Percentiles rank a stretch among this genome's conserved stretches.
These are phyloP conservation scores for Bostrychus sinensis DNA, from an alignment of 2,113 vertebrate species.

Conservation along the genomic window DNA sequence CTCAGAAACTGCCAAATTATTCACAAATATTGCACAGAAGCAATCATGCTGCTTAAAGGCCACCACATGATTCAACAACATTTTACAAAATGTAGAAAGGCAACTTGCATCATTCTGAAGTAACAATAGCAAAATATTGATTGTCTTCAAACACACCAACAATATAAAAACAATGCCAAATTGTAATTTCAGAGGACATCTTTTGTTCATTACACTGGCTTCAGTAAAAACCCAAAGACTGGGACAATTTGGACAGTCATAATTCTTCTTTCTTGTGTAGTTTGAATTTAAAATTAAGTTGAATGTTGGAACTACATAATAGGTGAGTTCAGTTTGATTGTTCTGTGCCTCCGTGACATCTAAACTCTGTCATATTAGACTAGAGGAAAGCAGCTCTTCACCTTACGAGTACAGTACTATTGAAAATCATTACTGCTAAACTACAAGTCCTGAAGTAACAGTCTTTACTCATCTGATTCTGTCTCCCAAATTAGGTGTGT, in stretches of 20 bases:
- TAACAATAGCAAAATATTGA: constrained; percentile 11
- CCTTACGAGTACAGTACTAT: not conserved
- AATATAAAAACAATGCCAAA: not conserved
- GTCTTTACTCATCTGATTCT: not conserved
- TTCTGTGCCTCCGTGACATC: not conserved
- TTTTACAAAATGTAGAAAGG: constrained; percentile 14
- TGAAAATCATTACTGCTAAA: not conserved
- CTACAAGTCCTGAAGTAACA: not conserved
- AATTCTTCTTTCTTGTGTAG: not conserved
- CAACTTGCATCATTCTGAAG: constrained; percentile 8
- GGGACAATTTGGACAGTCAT: too few species aligned
- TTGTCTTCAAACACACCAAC: constrained; percentile 15
- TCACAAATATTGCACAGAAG: constrained; percentile 36
- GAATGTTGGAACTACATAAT: not conserved
- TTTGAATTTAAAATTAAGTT: not conserved
- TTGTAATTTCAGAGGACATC: not conserved
- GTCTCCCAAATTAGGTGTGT: not conserved
- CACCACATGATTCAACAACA: not conserved
- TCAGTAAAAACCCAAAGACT: not conserved
- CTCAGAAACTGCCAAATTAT: constrained; percentile 28
- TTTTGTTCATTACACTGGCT: not conserved
- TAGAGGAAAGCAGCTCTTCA: not conserved
- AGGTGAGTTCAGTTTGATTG: not conserved
- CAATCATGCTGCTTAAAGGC: constrained; percentile 22
- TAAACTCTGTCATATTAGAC: too few species aligned